Conservation (phyloP, 2,888 invertebrate species). For the Allacma fusca region DNA sequence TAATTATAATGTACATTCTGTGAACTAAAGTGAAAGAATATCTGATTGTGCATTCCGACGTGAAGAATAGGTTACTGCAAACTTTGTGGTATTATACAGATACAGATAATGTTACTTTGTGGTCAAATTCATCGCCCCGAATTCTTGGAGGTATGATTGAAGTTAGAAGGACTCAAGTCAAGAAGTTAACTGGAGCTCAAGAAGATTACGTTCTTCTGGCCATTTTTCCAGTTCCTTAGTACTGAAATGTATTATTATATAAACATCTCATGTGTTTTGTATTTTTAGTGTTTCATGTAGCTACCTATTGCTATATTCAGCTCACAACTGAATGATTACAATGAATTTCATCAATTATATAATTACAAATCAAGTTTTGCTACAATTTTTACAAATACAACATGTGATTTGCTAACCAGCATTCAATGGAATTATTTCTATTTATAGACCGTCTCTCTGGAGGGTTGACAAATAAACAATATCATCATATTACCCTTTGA, state of each 20-base stretch:
- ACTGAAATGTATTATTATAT: conserved; percentile 30
- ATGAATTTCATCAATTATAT: neutral
- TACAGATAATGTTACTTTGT: neutral
- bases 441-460: too few relatives aligned
- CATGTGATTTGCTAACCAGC: too few relatives aligned
- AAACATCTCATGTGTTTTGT: conserved; percentile 1
- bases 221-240: conserved; percentile 35
- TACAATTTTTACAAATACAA: too few relatives aligned
- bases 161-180: conserved; percentile 7
- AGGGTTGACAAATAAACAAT: too few relatives aligned
- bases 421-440: too few relatives aligned
- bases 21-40: neutral
- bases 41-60: conserved; percentile 36
- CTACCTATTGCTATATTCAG: neutral
- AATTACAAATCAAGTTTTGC: too few relatives aligned
- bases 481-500: too few relatives aligned
- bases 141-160: neutral
- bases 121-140: neutral
- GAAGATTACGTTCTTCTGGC: conserved; percentile 25
- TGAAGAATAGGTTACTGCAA: neutral
- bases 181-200: conserved; percentile 37
- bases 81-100: too few relatives aligned
- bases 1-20: neutral
- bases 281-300: neutral
- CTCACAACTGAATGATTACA: conserved; percentile 11